Base-by-base conservation (phyloP, 2,888 invertebrate species). In the Rhagophthalmus giganteus region DNA sequence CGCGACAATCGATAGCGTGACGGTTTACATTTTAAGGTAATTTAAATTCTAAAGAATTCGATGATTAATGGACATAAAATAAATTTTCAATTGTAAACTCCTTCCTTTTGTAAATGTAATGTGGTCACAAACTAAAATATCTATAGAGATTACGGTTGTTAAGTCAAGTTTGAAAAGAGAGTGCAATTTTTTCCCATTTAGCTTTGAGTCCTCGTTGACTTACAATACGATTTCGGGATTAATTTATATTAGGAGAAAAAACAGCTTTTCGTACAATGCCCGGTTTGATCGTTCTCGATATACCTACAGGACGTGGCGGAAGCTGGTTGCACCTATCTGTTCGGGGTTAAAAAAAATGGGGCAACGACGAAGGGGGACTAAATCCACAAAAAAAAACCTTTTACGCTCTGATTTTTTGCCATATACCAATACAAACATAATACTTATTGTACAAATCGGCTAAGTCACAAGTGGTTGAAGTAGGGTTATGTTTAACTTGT, bases 381-480 rank as follows among this genome's bases (percentile, higher is more conserved):
- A 25, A 27, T 32, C 34, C 24, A 35, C 63, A 44, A 56, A 49
- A 48, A 30, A 32, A 55, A 55, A 54, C 34, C 52, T 50, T 53
- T 54, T 40, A 46, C 48, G 64, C 61, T 64, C 64, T 67, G 62
- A 67, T 69, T 67, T 65, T 66, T 62, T 62, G 37, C 40, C 30
- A n/a, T n/a, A 61, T 61, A 54, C 54, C 69, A 69, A 67, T 70
- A 68, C 67, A 66, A 69, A 71, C 66, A 70, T 66, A 71, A 70
- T 71, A 64, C 65, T 63, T 67, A 70, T 71, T 66, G 70, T 70
- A 74, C 74, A 73, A 73, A 73, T 74, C 72, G 72, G 64, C 63
- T 61, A 66, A 63, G 61, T 65, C 65, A 69, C 72, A 73, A 72
- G 72, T 72, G 72, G 62, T 60, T 63, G 55, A 54, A 64, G 62